These are phyloP conservation scores for Nylanderia fulva DNA, from an alignment of 1,140 invertebrate genomes.

Conservation along the genomic window DNA sequence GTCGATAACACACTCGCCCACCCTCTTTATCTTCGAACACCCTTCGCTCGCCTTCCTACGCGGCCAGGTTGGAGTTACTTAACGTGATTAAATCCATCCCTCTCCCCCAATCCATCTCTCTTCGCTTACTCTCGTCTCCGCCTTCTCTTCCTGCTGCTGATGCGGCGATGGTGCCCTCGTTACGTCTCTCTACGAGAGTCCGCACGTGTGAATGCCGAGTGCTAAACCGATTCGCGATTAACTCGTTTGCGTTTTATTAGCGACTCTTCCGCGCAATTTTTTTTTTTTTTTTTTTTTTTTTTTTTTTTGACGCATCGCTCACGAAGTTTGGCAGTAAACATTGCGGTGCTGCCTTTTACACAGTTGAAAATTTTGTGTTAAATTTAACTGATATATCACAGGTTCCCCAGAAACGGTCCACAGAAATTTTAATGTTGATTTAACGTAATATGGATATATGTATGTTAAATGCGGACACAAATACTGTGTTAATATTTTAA, in stretches of 20 bases:
- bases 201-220: slow-evolving; percentile 29
- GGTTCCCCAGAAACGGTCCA: too few relatives aligned
- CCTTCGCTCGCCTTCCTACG: slow-evolving; percentile 60
- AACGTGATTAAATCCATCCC: slow-evolving; percentile 74
- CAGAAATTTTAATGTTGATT: too few relatives aligned
- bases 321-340: not conserved
- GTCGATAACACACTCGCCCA: slow-evolving; percentile 68
- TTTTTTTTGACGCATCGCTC: not conserved
- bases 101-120: slow-evolving; percentile 14
- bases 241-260: slow-evolving; percentile 63
- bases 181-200: slow-evolving; percentile 9
- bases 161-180: slow-evolving; percentile 47
- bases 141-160: slow-evolving; percentile 23
- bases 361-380: too few relatives aligned
- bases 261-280: not conserved
- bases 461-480: too few relatives aligned
- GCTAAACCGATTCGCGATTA: slow-evolving; percentile 39
- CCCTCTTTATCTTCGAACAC: slow-evolving; percentile 66
- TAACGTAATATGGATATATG: too few relatives aligned
- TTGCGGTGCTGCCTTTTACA: not conserved
- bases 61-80: slow-evolving; percentile 71
- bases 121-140: slow-evolving; percentile 30
- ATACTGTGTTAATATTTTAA: too few relatives aligned
- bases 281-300: slow-evolving; percentile 2
- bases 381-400: too few relatives aligned